Base-by-base conservation (phyloP, 2,113 vertebrate species). In the Phalacrocorax carbo region DNA sequence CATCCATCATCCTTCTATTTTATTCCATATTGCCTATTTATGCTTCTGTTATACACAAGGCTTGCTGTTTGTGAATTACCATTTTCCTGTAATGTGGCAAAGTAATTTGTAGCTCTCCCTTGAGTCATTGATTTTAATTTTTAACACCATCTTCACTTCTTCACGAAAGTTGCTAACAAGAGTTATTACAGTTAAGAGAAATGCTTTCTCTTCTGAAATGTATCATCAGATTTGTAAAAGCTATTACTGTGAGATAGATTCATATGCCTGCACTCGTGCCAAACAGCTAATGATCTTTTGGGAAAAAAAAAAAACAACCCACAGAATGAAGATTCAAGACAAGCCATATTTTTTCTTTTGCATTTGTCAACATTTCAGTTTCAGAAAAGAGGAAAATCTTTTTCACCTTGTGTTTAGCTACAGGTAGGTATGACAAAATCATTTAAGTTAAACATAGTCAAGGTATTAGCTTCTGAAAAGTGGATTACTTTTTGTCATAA, bases 151-250 rank as follows among this genome's bases (percentile, higher is more conserved):
- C 49, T 64, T 86, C 54, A 29, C 52, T 65, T 73, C 73, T 89
- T 82, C 54, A 7, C 48, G 32, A 3, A 71, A 80, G 55, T 58
- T 93, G 68, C 51, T 92, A 92, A 55, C 38, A 88, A 4, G 32
- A 86, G 55, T 61, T 91, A 79, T 80, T 82, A 27, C 54, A 82
- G 54, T n/a, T 69, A 70, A 80, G 32, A 79, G 54, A 52, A 92
- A 88, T 86, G 34, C 46, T 88, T 65, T 94, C 62, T 54, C 32
- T 83, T 70, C 66, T 86, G 51, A 96, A 94, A 93, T 61, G 25
- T 60, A 58, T 46, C 16, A 51, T 83, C 79, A 70, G 58, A 40
- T 90, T 96, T 86, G 78, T 91, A 90, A 85, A 94, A 95, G 66
- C 32, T 61, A 5, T 91, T 93, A 57, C 52, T 62, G 73, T 30